These are phyloP conservation scores for Cephus pygmeus DNA, from an alignment of 2,888 invertebrate genomes.

Conservation along the genomic window DNA sequence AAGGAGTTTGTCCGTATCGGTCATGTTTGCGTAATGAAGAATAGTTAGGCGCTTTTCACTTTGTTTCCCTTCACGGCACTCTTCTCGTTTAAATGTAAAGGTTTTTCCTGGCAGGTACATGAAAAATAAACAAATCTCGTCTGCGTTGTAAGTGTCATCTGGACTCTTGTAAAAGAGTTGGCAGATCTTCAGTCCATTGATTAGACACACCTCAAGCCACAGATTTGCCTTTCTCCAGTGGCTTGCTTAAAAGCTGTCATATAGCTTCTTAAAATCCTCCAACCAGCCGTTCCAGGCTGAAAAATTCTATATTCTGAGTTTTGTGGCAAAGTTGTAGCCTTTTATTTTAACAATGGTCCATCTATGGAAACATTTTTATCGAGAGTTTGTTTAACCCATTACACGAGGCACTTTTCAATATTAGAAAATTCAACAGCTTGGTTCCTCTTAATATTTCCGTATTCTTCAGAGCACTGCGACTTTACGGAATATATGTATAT, in stretches of 20 bases:
- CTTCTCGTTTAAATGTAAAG: too few relatives aligned
- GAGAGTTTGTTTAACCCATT: conserved; percentile 27
- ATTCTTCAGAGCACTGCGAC: conserved; percentile 12
- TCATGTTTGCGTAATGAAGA: too few relatives aligned
- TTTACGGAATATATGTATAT: too few relatives aligned
- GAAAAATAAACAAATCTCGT: too few relatives aligned
- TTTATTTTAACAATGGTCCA: conserved; percentile 25
- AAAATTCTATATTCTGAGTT: conserved; percentile 25
- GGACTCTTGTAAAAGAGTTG: conserved; percentile 4
- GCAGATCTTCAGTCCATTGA: conserved; percentile 21
- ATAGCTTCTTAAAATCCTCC: conserved; percentile 28
- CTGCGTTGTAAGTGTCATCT: not conserved
- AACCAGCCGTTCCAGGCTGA: conserved; percentile 28
- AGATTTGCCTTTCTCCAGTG: conserved; percentile 18
- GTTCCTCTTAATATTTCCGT: conserved; percentile 21
- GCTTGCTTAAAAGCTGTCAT: conserved; percentile 25
- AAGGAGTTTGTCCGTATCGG: too few relatives aligned
- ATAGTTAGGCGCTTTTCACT: too few relatives aligned
- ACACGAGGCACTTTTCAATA: conserved; percentile 19
- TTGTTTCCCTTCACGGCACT: too few relatives aligned
- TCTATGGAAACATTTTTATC: conserved; percentile 28
- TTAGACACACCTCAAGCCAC: conserved; percentile 16
- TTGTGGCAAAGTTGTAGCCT: conserved; percentile 8
- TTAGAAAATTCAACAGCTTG: conserved; percentile 12
- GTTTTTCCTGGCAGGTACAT: too few relatives aligned